Conservation (phyloP, 2,797 vertebrate species). For the Syndactyla subalaris region DNA sequence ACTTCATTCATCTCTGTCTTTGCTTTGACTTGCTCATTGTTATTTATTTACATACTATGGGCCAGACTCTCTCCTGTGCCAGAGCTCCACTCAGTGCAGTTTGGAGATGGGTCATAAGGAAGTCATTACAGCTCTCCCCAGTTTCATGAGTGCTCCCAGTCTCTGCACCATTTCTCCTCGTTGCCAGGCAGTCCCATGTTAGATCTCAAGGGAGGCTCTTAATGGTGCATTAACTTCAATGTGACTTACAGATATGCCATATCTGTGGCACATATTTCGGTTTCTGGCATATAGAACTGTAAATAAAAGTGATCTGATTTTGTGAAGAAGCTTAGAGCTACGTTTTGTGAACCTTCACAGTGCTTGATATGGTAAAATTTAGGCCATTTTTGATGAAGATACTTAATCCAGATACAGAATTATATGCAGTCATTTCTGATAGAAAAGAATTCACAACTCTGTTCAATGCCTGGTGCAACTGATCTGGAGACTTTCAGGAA, state of each 20-base stretch:
- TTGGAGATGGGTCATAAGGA: constrained; percentile 35
- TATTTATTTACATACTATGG: constrained; percentile 21
- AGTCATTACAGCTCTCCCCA: neutral
- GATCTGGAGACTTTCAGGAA: neutral
- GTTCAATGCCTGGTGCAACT: accelerated
- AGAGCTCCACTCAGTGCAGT: neutral
- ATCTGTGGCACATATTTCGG: neutral
- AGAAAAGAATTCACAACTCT: neutral
- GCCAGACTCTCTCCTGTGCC: constrained; percentile 24
- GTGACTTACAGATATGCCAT: neutral
- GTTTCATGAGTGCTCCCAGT: neutral
- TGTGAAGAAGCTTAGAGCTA: neutral
- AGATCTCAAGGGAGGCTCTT: neutral
- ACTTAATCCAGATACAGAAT: neutral
- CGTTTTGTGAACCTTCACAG: neutral
- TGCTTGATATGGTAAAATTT: neutral
- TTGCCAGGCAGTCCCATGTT: neutral
- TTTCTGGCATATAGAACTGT: neutral
- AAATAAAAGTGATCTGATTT: neutral
- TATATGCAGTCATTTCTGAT: neutral
- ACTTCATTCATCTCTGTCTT: constrained; percentile 33
- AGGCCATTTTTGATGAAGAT: neutral
- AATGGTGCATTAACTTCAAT: neutral
- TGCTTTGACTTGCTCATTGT: neutral
- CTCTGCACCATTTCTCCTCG: neutral